Evolutionary conservation across 1,140 invertebrate genomes (phyloP), one percentile per base, ranked within the genome.

Genomic region (Aphidius ervi): DNA sequence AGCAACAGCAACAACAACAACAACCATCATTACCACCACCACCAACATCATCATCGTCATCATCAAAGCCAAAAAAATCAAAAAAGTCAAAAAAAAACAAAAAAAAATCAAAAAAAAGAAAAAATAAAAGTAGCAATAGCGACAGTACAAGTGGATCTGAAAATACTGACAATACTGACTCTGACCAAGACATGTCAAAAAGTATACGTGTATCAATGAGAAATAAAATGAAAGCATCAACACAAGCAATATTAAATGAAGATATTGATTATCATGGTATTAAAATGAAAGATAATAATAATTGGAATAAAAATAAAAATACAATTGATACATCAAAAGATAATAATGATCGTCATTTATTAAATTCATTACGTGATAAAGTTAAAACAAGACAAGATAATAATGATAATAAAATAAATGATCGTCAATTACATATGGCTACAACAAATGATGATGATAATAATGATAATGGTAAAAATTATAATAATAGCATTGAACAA

Each of bases 141-240:
- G 80, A 77, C 0, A 82, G 81, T 8, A 78, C 78, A 5, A 79
- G 78, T 4, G 74, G 72, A 4, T 78, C 71, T 20, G 82, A 83
- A 43, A 81, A 78, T 0, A 83, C 84, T 5, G 83, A 82, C 62
- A 80, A 79, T 16, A 82, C 73, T 9, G 80, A 84, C 59, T 78
- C 77, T 0, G 73, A 77, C 50, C 76, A 76, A 7, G 84, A 86
- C 63, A 80, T 74, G 53, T 82, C 83, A 2, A 81, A 82, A 46
- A 87, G 86, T 52, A 87, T 88, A 66, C 79, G 86, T 3, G 85
- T 88, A 0, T 81, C 85, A 1, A 88, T 88, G 87, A 77, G 87
- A 31, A 88, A 88, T 61, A 85, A 86, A 58, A 79, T 81, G 60
- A 81, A 74, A 67, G 63, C 67, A 6, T 69, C 76, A 50, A 72